Evolutionary conservation across 1,140 invertebrate genomes (phyloP).

Genomic region (Paralvinella palmiformis): DNA sequence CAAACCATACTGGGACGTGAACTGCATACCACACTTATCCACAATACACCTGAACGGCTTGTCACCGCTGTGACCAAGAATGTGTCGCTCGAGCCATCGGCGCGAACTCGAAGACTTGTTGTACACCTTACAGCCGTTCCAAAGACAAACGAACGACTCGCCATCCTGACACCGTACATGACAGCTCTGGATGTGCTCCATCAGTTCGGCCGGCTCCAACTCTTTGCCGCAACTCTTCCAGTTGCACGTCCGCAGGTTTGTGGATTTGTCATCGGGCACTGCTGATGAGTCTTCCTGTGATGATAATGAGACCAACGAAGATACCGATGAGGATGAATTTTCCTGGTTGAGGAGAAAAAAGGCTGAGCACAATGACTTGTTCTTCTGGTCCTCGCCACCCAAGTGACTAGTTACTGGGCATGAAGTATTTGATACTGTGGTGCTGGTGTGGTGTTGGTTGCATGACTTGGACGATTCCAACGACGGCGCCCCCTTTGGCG

Average conservation of each 20-base stretch:
- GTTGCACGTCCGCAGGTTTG: constrained; percentile 55
- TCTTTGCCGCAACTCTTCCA: constrained; percentile 78
- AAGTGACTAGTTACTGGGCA: no score
- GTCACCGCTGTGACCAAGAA: constrained; percentile 77
- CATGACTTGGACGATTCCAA: no score
- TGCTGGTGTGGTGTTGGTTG: no score
- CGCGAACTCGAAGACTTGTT: constrained; percentile 82
- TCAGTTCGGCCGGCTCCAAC: constrained; percentile 69
- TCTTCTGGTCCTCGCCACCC: no score
- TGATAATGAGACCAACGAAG: no score
- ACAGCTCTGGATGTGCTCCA: constrained; percentile 82
- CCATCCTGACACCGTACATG: constrained; percentile 73
- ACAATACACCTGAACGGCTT: constrained; percentile 94
- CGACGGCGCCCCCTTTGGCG: no score
- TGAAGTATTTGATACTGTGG: no score
- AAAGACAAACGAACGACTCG: constrained; percentile 65
- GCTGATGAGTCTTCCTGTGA: no score
- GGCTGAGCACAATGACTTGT: no score
- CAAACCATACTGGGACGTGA: constrained; percentile 81
- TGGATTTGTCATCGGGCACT: not conserved
- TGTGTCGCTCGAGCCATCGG: constrained; percentile 87
- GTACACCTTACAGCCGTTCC: constrained; percentile 91
- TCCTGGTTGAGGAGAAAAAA: no score
- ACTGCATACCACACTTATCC: constrained; percentile 81
- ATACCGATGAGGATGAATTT: no score